Evolutionary conservation across 64 coral and sea anemone genomes (phyloP).

Genomic region (Montipora cactus): DNA sequence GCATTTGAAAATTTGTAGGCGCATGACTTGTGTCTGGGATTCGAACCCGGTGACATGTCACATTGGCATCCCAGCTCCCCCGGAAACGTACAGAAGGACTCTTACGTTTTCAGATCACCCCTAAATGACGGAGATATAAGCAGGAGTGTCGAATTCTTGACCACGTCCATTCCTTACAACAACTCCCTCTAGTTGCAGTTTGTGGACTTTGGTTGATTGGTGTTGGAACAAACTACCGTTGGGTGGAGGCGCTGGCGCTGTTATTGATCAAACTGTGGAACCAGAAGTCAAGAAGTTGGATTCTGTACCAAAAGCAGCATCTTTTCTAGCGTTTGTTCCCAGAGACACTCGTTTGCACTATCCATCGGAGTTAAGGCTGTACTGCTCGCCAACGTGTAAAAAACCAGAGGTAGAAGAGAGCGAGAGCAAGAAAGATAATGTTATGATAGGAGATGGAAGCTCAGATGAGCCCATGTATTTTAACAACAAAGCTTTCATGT

Average conservation of each 20-base stretch:
- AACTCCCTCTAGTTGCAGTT: not conserved
- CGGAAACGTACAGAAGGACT: too few species aligned
- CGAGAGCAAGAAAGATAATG: not conserved
- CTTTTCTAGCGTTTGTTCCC: conserved; percentile 14
- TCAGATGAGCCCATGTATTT: not conserved
- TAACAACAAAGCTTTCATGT: not conserved
- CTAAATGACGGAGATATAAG: too few species aligned
- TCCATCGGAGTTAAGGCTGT: not conserved
- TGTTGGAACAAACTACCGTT: not conserved
- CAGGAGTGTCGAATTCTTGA: too few species aligned
- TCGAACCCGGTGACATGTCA: too few species aligned
- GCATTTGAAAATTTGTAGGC: too few species aligned
- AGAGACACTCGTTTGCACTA: not conserved
- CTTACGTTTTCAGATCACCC: too few species aligned
- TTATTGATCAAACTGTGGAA: not conserved
- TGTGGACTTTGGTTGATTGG: not conserved
- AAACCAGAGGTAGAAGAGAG: not conserved
- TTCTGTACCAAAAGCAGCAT: not conserved
- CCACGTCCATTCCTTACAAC: too few species aligned
- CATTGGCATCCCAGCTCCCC: too few species aligned
- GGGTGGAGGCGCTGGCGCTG: not conserved
- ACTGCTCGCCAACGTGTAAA: not conserved
- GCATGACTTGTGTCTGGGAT: too few species aligned
- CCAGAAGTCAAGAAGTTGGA: too few species aligned
- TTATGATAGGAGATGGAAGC: not conserved